Evolutionary conservation across 53 echinoderm and acorn worm species (phyloP).

Genomic region (Actinopyga echinites): DNA sequence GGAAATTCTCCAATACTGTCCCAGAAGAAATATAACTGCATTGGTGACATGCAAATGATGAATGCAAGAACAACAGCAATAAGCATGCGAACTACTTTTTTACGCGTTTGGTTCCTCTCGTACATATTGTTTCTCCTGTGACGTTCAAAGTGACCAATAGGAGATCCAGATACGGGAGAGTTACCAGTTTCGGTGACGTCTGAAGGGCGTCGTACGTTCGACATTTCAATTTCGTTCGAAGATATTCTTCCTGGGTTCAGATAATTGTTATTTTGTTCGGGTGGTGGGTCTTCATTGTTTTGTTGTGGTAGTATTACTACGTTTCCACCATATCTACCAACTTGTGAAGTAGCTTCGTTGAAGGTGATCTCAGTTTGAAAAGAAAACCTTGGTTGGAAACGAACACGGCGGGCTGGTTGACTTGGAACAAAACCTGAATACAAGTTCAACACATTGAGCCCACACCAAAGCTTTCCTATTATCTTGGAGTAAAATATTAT

Average conservation of each 20-base stretch:
- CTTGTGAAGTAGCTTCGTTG: background rate
- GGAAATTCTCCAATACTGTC: constrained; percentile 12
- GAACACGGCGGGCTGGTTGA: background rate
- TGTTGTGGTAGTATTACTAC: background rate
- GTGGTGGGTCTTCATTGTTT: background rate
- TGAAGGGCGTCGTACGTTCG: constrained; percentile 31
- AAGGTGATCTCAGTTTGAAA: constrained; percentile 52
- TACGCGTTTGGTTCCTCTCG: constrained; percentile 66
- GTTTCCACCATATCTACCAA: background rate
- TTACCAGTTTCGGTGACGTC: constrained; percentile 34
- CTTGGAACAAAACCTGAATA: constrained; percentile 12
- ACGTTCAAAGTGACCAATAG: constrained; percentile 20
- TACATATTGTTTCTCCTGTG: constrained; percentile 53
- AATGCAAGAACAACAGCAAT: constrained; percentile 78
- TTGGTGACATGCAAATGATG: constrained; percentile 73
- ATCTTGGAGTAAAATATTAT: constrained; percentile 72
- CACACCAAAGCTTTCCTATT: constrained; percentile 69
- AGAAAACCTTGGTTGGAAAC: constrained; percentile 40
- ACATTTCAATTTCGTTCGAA: background rate
- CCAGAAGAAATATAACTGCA: constrained; percentile 62
- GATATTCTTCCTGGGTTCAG: background rate
- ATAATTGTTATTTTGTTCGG: background rate
- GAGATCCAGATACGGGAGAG: background rate
- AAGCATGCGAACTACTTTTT: constrained; percentile 89
- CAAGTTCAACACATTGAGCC: constrained; percentile 46